phyloP scores from a whole-genome alignment of 2,113 vertebrate species.

The Hemiscyllium ocellatum region DNA sequence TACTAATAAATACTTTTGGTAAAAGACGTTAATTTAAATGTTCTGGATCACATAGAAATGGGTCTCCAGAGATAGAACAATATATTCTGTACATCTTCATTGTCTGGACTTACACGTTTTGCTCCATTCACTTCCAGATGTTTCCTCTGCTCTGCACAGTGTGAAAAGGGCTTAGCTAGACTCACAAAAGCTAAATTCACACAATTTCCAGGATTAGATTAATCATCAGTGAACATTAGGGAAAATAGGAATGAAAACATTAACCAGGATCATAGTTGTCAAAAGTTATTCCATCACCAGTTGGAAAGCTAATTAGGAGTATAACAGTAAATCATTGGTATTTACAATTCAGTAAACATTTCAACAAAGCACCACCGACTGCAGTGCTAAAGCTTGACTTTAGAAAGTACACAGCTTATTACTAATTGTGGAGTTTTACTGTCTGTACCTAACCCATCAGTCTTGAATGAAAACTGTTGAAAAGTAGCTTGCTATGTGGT shows the following conservation, averaged over 20 bases:
- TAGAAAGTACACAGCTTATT: background rate
- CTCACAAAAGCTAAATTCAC: background rate
- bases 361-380: background rate
- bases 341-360: background rate
- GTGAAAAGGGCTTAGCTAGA: background rate
- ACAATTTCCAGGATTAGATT: background rate
- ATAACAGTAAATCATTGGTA: background rate
- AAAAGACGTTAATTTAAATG: background rate
- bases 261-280: background rate
- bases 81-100: slow-evolving; percentile 31
- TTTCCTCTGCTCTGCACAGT: slow-evolving; percentile 18
- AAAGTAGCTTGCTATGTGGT: no score
- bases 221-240: background rate
- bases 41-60: background rate
- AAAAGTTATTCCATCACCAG: background rate
- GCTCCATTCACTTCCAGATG: slow-evolving; percentile 32
- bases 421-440: background rate
- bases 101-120: background rate
- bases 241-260: no score
- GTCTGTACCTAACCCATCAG: background rate
- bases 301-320: background rate
- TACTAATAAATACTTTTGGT: slow-evolving; percentile 6
- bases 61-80: background rate
- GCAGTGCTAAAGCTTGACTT: background rate
- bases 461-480: background rate